phyloP scores from a whole-genome alignment of 2,888 invertebrate species.

The Anoncus sp. region DNA sequence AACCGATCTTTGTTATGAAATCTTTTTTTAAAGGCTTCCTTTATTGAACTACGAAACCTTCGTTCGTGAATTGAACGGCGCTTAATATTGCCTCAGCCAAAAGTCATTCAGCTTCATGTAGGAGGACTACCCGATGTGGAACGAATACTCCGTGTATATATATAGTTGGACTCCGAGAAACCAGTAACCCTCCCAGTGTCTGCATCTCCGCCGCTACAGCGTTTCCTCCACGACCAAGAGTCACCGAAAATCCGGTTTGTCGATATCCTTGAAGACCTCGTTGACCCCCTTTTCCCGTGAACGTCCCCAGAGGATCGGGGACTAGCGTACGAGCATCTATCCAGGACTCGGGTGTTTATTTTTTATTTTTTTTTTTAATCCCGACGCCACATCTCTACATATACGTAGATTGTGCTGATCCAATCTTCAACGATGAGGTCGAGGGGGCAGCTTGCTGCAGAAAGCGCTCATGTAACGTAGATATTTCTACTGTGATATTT shows the following conservation, averaged over 20 bases:
- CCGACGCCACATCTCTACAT: neutral
- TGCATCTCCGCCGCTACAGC: neutral
- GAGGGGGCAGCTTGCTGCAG: constrained; percentile 14
- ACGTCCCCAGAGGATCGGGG: constrained; percentile 51
- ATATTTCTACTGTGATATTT: too few species aligned
- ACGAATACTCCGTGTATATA: constrained; percentile 4
- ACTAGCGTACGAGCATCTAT: neutral
- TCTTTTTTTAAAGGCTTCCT: neutral
- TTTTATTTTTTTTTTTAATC: constrained; percentile 7
- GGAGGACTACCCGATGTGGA: neutral
- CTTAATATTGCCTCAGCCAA: neutral
- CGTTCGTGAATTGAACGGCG: neutral
- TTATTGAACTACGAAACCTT: neutral
- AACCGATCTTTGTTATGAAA: neutral
- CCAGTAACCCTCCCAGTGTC: neutral
- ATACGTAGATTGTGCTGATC: constrained; percentile 65
- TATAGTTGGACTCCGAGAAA: neutral
- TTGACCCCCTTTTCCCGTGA: constrained; percentile 77
- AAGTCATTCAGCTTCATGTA: neutral
- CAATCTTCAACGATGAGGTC: constrained; percentile 71
- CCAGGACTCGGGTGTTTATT: neutral
- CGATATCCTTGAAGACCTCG: constrained; percentile 80
- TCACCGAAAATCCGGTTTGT: constrained; percentile 71
- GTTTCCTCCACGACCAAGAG: neutral
- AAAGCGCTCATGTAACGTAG: neutral